Conservation (phyloP, 2,113 vertebrate genomes). For the Felis catus region F.catus_Fca126_mat1.0 CM031411.1:3659001-3659500, state of each 20-base stretch:
- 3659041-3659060: fast-evolving
- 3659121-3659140: fast-evolving
- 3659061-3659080: fast-evolving
- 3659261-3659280: fast-evolving
- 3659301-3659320: fast-evolving
- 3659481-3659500: fast-evolving
- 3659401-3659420: no score
- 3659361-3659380: fast-evolving
- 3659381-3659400: fast-evolving
- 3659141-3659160: fast-evolving
- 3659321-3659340: fast-evolving
- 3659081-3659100: neutral
- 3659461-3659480: neutral
- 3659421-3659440: neutral
- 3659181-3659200: neutral
- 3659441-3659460: fast-evolving
- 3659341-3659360: fast-evolving
- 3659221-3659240: fast-evolving
- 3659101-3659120: neutral
- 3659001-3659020: fast-evolving
- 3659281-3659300: fast-evolving
- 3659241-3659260: fast-evolving
- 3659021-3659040: fast-evolving
- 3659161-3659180: fast-evolving
- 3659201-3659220: fast-evolving